phyloP scores from a whole-genome alignment of 1,140 invertebrate genomes.

The Philaenus spumarius region DNA sequence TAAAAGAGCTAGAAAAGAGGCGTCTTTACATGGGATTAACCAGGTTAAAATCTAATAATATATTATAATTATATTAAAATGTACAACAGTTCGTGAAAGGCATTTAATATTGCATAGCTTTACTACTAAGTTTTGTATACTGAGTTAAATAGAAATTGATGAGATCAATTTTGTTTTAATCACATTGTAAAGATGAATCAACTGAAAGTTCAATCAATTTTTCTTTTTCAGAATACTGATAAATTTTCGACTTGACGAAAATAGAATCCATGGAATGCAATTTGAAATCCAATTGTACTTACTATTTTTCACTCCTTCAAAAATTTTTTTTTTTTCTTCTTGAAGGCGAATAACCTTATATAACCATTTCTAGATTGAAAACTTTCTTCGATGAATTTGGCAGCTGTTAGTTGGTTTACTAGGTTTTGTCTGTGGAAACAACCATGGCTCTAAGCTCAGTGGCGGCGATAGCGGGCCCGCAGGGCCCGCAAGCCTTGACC shows the following conservation, averaged over 20 bases:
- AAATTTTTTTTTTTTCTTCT: slow-evolving; percentile 36
- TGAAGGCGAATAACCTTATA: slow-evolving; percentile 35
- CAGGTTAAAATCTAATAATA: too few relatives aligned
- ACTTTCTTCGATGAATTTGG: slow-evolving; percentile 13
- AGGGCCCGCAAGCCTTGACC: too few relatives aligned
- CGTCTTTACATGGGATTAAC: too few relatives aligned
- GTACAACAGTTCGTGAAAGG: slow-evolving; percentile 5
- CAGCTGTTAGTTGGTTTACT: slow-evolving; percentile 16
- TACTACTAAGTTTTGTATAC: neutral
- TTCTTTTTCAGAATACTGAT: neutral
- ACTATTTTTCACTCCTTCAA: slow-evolving; percentile 26
- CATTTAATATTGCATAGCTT: neutral
- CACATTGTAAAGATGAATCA: neutral
- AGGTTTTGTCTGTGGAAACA: slow-evolving; percentile 21
- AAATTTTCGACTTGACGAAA: neutral
- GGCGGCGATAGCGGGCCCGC: too few relatives aligned
- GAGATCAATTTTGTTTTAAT: neutral
- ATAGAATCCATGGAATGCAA: neutral
- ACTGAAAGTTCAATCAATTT: neutral
- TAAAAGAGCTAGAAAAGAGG: too few relatives aligned
- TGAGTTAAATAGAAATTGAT: neutral
- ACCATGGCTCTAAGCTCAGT: slow-evolving; percentile 21
- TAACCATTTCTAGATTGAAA: slow-evolving; percentile 27
- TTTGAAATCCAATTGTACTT: neutral
- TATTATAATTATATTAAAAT: too few relatives aligned